These are phyloP conservation scores for Doryteuthis pealeii DNA, from an alignment of 1,140 invertebrate species.

Conservation along the genomic window DNA sequence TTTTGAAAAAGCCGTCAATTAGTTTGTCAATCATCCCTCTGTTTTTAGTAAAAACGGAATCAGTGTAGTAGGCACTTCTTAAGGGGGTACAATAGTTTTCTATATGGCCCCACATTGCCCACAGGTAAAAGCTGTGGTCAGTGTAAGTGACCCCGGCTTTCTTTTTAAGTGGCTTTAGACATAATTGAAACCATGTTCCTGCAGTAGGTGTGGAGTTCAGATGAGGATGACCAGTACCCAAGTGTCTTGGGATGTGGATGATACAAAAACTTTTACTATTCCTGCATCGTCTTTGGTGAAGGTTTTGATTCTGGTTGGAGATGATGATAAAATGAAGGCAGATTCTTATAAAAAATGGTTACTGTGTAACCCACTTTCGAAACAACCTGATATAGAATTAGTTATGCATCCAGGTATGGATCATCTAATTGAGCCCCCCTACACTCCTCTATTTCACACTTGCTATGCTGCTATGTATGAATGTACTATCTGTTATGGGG, in stretches of 20 bases:
- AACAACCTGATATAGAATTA: not conserved
- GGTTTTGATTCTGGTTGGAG: not conserved
- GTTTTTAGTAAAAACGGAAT: constrained; percentile 28
- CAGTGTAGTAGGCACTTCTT: constrained; percentile 30
- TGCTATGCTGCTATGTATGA: constrained; percentile 18
- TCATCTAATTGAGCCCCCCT: constrained; percentile 43
- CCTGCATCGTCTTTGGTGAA: not conserved
- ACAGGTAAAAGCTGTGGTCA: constrained; percentile 28
- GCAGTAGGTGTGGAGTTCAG: not conserved
- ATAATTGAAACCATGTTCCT: not conserved
- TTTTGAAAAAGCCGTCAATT: constrained; percentile 34
- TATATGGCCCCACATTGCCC: constrained; percentile 23
- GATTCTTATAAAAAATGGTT: not conserved
- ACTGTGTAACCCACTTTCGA: not conserved
- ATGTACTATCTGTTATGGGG: constrained; percentile 27
- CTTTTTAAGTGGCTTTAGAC: not conserved
- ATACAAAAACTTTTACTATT: not conserved
- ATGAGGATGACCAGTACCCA: not conserved
- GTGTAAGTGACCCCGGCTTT: constrained; percentile 26
- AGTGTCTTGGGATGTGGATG: not conserved
- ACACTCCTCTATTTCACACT: constrained; percentile 28
- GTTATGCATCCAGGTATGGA: constrained; percentile 32
- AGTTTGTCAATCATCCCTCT: constrained; percentile 20
- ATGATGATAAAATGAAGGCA: not conserved
- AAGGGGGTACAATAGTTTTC: constrained; percentile 30